Conservation (phyloP, 2,797 vertebrate genomes). For the Gymnoscopelus microlampas region DNA sequence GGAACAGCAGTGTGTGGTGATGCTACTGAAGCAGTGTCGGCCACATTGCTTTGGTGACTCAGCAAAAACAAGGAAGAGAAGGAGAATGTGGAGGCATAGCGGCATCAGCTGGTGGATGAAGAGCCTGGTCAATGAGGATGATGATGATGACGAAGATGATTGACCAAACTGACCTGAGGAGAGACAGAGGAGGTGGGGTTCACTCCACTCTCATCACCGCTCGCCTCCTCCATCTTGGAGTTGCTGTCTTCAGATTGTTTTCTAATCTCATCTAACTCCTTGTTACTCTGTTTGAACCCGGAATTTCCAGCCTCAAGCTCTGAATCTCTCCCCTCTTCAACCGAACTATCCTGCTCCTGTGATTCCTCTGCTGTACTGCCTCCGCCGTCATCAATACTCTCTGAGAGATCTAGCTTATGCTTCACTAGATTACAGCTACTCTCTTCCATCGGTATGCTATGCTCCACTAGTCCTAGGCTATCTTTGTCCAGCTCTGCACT, state of each 20-base stretch:
- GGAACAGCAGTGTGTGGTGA: not conserved
- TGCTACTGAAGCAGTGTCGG: slow-evolving; percentile 30
- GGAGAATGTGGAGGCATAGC: slow-evolving; percentile 15
- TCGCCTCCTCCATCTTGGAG: not conserved
- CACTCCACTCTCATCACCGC: not conserved
- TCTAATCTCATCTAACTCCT: not conserved
- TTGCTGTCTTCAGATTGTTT: not conserved
- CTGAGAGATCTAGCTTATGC: not conserved
- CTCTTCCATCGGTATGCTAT: not conserved
- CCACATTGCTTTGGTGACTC: slow-evolving; percentile 42
- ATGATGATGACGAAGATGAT: slow-evolving; percentile 15
- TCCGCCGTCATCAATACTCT: not conserved
- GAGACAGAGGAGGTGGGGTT: slow-evolving; percentile 4
- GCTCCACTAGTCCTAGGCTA: not conserved
- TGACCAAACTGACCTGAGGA: slow-evolving; percentile 67
- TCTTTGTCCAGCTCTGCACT: not conserved
- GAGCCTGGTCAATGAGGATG: slow-evolving; percentile 15
- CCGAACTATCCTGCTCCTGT: not conserved
- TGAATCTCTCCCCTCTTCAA: fast-evolving
- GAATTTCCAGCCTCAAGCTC: not conserved
- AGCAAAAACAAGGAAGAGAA: slow-evolving; percentile 14
- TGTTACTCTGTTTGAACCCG: not conserved
- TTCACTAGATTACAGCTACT: not conserved
- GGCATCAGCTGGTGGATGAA: slow-evolving; percentile 28
- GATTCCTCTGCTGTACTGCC: not conserved